phyloP scores from a whole-genome alignment of 2,797 vertebrate species.

The Rhabdophis nuchalis region DNA sequence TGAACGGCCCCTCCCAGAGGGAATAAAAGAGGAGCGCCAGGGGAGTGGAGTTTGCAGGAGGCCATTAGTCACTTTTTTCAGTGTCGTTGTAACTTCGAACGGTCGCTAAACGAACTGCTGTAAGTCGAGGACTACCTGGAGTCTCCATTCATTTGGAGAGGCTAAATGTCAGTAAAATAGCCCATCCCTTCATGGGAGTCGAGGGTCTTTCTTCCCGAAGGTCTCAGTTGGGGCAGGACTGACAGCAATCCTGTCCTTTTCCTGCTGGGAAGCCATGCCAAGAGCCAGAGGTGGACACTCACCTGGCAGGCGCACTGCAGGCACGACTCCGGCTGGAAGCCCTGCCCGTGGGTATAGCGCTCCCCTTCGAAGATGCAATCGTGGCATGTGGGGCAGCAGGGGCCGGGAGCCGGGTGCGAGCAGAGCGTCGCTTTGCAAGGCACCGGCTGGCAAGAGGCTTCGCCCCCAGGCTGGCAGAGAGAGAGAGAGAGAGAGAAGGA shows the following conservation, averaged over 20 bases:
- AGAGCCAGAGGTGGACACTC: not conserved
- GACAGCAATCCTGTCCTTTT: not conserved
- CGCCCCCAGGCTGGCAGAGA: not conserved
- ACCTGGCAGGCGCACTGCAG: slow-evolving; percentile 25
- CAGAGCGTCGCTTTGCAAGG: not conserved
- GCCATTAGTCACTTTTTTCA: not conserved
- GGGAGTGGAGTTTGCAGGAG: no score
- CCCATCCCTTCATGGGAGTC: no score
- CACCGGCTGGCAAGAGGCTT: not conserved
- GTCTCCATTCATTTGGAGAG: not conserved
- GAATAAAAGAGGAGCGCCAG: no score
- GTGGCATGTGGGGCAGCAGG: slow-evolving; percentile 3
- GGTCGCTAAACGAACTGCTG: not conserved
- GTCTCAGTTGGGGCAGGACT: not conserved
- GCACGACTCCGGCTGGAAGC: slow-evolving; percentile 6
- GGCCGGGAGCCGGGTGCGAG: not conserved
- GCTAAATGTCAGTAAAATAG: no score
- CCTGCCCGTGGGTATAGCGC: not conserved
- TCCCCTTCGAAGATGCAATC: slow-evolving; percentile 23
- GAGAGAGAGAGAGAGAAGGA: not conserved
- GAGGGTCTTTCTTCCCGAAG: not conserved
- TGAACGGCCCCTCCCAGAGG: no score
- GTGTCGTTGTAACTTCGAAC: not conserved
- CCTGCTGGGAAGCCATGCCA: not conserved
- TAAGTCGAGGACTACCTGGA: not conserved